A percentile compares a stretch with the other conserved stretches of the same genome.
These are phyloP conservation scores for Oeneis ivallda DNA, from an alignment of 2,888 invertebrate genomes.

Conservation along the genomic window DNA sequence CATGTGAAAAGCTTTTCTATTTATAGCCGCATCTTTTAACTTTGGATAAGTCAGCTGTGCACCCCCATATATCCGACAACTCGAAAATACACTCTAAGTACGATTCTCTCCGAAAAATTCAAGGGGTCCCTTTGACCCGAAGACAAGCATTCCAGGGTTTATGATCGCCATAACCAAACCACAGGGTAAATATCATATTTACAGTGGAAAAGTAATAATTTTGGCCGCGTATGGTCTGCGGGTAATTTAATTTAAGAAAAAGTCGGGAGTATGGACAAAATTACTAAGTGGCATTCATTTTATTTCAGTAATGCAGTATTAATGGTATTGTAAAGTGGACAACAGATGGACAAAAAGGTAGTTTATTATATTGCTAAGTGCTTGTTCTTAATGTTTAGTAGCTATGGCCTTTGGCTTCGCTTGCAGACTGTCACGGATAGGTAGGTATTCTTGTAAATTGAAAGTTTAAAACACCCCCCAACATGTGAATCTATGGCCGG, in stretches of 20 bases:
- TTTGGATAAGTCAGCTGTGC: no score
- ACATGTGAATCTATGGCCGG: no score
- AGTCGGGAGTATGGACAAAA: constrained; percentile 16
- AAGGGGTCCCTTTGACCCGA: background rate
- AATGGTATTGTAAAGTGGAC: constrained; percentile 30
- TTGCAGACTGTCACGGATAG: background rate
- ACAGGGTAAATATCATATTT: constrained; percentile 38
- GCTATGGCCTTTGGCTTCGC: background rate
- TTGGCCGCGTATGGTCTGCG: constrained; percentile 6
- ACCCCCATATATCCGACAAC: no score
- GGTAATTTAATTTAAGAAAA: constrained; percentile 12
- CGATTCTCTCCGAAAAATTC: background rate
- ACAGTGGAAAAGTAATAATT: constrained; percentile 26
- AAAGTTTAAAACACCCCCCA: no score
- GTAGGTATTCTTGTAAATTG: no score
- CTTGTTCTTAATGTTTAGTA: background rate
- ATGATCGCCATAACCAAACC: constrained; percentile 30
- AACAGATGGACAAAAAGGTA: constrained; percentile 30
- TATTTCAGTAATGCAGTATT: constrained; percentile 14
- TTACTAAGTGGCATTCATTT: constrained; percentile 8
- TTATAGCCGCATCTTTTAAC: no score
- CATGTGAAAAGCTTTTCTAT: no score
- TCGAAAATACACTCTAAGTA: no score
- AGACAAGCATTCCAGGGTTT: constrained; percentile 38
- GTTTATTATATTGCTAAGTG: constrained; percentile 12